These are phyloP conservation scores for Aromia moschata DNA, from an alignment of 2,888 invertebrate genomes.

Conservation along the genomic window DNA sequence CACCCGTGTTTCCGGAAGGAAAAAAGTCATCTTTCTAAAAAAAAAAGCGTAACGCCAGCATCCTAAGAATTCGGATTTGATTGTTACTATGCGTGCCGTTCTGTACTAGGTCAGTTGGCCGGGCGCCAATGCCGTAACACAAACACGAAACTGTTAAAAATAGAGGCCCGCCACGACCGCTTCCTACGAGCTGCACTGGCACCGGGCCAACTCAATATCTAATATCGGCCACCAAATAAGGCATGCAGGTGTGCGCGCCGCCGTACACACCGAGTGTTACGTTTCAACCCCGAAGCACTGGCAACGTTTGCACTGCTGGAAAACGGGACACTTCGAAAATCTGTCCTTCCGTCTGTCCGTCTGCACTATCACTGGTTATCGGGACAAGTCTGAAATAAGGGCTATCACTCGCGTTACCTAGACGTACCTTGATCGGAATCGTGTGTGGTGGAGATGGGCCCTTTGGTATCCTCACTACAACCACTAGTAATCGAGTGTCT, in stretches of 20 bases:
- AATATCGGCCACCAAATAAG: conserved; percentile 53
- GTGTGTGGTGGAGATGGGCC: conserved; percentile 57
- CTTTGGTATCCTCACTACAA: conserved; percentile 67
- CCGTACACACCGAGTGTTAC: conserved; percentile 29
- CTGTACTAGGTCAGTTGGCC: conserved; percentile 59
- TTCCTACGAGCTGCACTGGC: conserved; percentile 56
- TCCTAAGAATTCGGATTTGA: conserved; percentile 23
- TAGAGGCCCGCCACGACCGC: conserved; percentile 55
- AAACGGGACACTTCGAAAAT: too few relatives aligned
- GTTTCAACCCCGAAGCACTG: conserved; percentile 24
- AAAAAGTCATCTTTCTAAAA: conserved; percentile 6
- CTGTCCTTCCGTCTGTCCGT: conserved; percentile 10
- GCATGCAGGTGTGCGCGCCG: conserved; percentile 39
- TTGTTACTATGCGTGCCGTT: conserved; percentile 32
- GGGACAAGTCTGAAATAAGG: conserved; percentile 4
- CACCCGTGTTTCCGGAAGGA: background rate
- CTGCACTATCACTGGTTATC: conserved; percentile 10
- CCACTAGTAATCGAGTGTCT: conserved; percentile 71
- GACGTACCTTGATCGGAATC: conserved; percentile 62
- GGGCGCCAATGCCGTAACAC: conserved; percentile 56
- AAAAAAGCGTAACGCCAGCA: conserved; percentile 11
- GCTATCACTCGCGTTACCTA: conserved; percentile 41
- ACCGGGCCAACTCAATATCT: conserved; percentile 45
- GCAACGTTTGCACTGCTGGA: conserved; percentile 4
- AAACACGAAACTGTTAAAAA: conserved; percentile 61